These are phyloP conservation scores for Platichthys stellatus DNA, from an alignment of 2,113 vertebrate species.

Conservation along the genomic window DNA sequence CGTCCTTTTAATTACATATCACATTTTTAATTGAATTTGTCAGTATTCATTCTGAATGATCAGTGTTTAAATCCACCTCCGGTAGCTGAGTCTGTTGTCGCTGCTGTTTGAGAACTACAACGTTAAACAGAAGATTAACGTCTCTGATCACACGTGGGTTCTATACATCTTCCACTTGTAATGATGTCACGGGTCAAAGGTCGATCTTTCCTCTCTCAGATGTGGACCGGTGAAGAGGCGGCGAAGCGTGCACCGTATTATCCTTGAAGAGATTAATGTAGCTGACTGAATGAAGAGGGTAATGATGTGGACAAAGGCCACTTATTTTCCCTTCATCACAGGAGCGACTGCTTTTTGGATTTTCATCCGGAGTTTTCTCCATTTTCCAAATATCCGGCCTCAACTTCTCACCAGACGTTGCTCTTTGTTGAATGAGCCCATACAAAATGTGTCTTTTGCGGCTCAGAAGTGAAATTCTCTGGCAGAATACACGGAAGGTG, in stretches of 20 bases:
- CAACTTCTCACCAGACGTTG: constrained; percentile 19
- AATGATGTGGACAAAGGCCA: constrained; percentile 70
- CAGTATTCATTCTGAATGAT: neutral
- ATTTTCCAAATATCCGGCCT: constrained; percentile 7
- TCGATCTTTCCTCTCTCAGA: constrained; percentile 48
- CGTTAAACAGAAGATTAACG: constrained; percentile 38
- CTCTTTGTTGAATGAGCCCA: constrained; percentile 3
- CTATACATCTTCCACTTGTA: constrained; percentile 47
- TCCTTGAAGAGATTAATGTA: constrained; percentile 73
- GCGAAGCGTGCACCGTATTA: constrained; percentile 71
- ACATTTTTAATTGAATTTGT: neutral
- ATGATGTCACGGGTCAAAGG: constrained; percentile 62
- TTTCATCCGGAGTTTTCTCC: constrained; percentile 31
- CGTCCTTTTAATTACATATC: neutral
- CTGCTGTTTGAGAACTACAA: neutral
- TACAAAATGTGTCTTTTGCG: neutral
- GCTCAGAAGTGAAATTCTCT: neutral
- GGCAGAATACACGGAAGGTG: neutral
- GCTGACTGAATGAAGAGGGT: constrained; percentile 68
- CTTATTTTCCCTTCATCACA: constrained; percentile 46
- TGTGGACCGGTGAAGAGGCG: constrained; percentile 57
- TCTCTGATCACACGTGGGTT: constrained; percentile 17
- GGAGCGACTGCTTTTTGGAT: constrained; percentile 20
- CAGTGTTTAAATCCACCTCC: neutral
- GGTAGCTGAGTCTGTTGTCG: constrained; percentile 1